Percentiles rank a stretch among this genome's conserved stretches.
Conservation (phyloP, 2,797 vertebrate species). For the Sebastes dallii region DNA sequence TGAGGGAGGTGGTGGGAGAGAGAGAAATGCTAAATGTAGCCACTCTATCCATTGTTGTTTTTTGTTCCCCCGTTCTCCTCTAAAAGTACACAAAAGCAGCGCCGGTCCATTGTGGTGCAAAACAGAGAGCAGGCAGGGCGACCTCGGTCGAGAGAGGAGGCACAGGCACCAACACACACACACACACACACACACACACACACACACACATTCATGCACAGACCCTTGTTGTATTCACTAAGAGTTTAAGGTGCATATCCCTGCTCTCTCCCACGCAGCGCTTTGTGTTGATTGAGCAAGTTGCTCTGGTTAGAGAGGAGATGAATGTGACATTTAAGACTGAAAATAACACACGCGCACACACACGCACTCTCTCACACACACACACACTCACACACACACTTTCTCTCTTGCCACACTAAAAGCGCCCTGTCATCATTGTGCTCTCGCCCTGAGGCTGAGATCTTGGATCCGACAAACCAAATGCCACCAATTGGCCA, state of each 20-base stretch:
- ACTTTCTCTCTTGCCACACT: not conserved
- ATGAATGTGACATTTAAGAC: constrained; percentile 59
- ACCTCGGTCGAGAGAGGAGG: constrained; percentile 49
- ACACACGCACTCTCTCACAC: too few species aligned
- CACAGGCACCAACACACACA: constrained; percentile 10
- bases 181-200: constrained; percentile 31
- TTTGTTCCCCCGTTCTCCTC: constrained; percentile 17
- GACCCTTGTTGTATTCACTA: constrained; percentile 11
- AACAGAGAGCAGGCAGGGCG: constrained; percentile 60
- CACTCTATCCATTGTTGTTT: constrained; percentile 51
- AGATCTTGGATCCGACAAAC: constrained; percentile 32
- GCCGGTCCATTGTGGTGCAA: constrained; percentile 75
- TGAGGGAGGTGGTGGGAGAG: constrained; percentile 2
- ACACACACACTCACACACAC: constrained; percentile 2
- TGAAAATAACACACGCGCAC: not conserved
- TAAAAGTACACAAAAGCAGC: constrained; percentile 74
- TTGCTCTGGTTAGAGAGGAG: constrained; percentile 44
- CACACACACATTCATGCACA: constrained; percentile 21
- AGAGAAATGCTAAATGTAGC: constrained; percentile 46
- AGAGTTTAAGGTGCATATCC: constrained; percentile 44
- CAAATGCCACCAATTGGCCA: constrained; percentile 39
- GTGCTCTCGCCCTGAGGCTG: constrained; percentile 25
- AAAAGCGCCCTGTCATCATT: constrained; percentile 61
- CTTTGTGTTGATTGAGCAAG: constrained; percentile 49
- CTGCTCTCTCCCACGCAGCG: constrained; percentile 50